Base-by-base conservation (phyloP, 2,113 vertebrate genomes). In the Trichechus manatus region DNA sequence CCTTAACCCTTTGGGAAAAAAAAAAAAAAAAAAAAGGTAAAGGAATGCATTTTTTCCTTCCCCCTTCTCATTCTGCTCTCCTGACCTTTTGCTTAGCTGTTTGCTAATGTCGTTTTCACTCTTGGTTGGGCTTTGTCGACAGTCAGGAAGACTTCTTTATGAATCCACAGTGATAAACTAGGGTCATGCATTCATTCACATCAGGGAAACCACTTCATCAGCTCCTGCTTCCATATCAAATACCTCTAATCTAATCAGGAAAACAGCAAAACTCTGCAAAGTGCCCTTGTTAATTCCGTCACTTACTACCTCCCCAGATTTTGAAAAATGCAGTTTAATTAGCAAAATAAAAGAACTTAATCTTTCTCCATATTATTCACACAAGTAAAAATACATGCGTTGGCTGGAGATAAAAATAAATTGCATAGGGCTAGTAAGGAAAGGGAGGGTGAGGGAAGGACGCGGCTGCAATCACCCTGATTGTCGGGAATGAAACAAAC, bases 101-200 rank as follows among this genome's bases (percentile, higher is more conserved):
- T 97, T 97, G 98, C 97, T 98, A 98, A 98, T 98, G 98, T 98
- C 98, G 96, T 98, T 98, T 99, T 99, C 98, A 98, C 98, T 98
- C 97, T 98, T 98, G 98, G 97, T 97, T 98, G 98, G 98, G 97
- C 98, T 98, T 98, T 97, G 93, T 96, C 95, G 95, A 98, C 98
- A 97, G 97, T 92, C 93, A 96, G 97, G 98, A 97, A 98, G 97
- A 97, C 96, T 98, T 98, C 97, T 98, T 98, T 97, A 98, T 97
- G 97, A 98, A 98, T 98, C 97, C 61, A 20, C 47, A 23, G 97
- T 96, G 98, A 98, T 98, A 98, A 98, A 98, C 96, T 93, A 87
- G 96, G 95, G 96, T 97, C 8, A 3, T 90, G 94, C 97, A 97
- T 98, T 98, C 97, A 87, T 98, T 98, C 98, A 96, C 89, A 56